Evolutionary conservation across 1,140 invertebrate species (phyloP).

Genomic region (Lucilia sericata): DNA sequence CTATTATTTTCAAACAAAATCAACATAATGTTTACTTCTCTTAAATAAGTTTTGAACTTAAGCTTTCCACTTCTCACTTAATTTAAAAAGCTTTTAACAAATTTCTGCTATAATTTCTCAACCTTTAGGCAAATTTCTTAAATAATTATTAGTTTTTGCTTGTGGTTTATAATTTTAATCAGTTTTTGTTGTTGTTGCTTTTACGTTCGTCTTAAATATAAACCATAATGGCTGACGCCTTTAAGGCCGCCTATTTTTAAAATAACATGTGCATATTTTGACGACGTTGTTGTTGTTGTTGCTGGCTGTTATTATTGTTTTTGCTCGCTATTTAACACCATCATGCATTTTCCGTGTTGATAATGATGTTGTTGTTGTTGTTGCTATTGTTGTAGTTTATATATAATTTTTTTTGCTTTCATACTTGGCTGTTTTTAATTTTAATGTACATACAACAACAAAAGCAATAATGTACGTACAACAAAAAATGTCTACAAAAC

Average conservation of each 20-base stretch:
- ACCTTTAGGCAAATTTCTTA: no score
- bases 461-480: neutral
- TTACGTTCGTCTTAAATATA: neutral
- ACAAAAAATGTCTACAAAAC: constrained; percentile 43
- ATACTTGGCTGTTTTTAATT: neutral
- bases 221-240: constrained; percentile 43
- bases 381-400: neutral
- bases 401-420: neutral
- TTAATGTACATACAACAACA: constrained; percentile 7
- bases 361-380: neutral
- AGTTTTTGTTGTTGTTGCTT: no score
- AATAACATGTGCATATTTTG: constrained; percentile 38
- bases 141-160: no score
- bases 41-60: no score
- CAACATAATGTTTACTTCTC: no score
- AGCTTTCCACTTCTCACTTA: no score
- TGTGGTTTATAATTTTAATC: no score
- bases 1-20: no score
- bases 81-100: no score
- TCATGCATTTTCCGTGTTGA: constrained; percentile 24
- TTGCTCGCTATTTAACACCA: constrained; percentile 42
- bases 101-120: no score
- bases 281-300: neutral
- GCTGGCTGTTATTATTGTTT: neutral
- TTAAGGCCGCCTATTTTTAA: constrained; percentile 42